Percentiles rank a stretch among this genome's conserved stretches.
These are phyloP conservation scores for Argentina silus DNA, from an alignment of 2,797 vertebrate genomes.

Conservation along the genomic window DNA sequence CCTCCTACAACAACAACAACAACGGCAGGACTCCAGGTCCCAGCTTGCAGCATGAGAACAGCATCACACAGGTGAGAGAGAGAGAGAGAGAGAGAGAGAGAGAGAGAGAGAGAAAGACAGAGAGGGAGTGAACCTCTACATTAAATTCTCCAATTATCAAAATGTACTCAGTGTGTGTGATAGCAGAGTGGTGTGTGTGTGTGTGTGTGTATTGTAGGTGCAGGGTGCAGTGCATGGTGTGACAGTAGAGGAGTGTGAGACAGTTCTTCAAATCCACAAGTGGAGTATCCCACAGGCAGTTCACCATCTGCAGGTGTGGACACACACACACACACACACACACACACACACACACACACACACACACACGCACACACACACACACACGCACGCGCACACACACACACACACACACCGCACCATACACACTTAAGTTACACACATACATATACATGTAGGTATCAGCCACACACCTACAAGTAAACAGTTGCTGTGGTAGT, in stretches of 20 bases:
- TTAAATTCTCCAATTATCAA: not conserved
- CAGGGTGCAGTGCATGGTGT: slow-evolving; percentile 93
- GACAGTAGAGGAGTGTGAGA: slow-evolving; percentile 91
- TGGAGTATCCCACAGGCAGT: slow-evolving; percentile 87
- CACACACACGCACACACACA: too few species aligned
- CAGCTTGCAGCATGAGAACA: slow-evolving; percentile 72
- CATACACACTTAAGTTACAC: not conserved
- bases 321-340: not conserved
- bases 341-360: too few species aligned
- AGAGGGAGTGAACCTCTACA: not conserved
- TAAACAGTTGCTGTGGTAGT: too few species aligned
- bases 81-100: not conserved
- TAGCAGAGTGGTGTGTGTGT: slow-evolving; percentile 4
- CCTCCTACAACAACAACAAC: slow-evolving; percentile 90
- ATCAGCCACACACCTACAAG: too few species aligned
- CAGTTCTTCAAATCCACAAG: slow-evolving; percentile 86
- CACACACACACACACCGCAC: too few species aligned
- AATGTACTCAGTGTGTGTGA: not conserved
- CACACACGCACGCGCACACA: too few species aligned
- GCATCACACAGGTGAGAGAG: slow-evolving; percentile 54
- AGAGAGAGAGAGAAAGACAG: not conserved
- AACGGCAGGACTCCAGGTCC: slow-evolving; percentile 73
- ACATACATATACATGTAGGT: not conserved
- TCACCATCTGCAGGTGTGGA: slow-evolving; percentile 89
- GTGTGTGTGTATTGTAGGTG: slow-evolving; percentile 75